Evolutionary conservation across 2,797 vertebrate genomes (phyloP).

Genomic region (Buceros bicornis): DNA sequence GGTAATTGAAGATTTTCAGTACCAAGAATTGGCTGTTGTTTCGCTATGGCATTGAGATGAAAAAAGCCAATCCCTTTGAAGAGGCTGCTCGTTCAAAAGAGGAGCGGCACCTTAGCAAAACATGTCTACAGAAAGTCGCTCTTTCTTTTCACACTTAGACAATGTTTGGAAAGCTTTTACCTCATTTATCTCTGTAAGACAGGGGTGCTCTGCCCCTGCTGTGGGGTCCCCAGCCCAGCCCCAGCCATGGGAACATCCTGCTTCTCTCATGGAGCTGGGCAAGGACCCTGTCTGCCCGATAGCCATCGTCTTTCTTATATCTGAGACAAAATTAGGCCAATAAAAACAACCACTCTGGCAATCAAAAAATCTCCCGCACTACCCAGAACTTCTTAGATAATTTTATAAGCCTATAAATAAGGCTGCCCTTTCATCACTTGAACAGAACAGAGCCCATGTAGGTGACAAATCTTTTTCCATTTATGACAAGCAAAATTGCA

Average conservation of each 20-base stretch:
- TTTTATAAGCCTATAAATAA: background rate
- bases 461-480: background rate
- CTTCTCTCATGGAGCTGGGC: background rate
- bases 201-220: background rate
- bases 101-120: background rate
- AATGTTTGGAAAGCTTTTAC: slow-evolving; percentile 25
- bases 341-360: background rate
- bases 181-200: background rate
- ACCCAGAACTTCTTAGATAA: background rate
- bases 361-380: background rate
- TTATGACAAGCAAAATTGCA: background rate
- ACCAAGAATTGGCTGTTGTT: slow-evolving; percentile 50
- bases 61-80: slow-evolving; percentile 69
- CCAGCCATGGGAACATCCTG: background rate
- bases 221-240: background rate
- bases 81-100: background rate
- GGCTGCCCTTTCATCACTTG: background rate
- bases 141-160: slow-evolving; percentile 7
- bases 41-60: background rate
- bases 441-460: background rate
- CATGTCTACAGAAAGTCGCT: slow-evolving; percentile 11
- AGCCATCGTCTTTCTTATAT: background rate
- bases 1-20: slow-evolving; percentile 50
- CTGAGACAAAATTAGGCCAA: background rate
- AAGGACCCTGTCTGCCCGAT: background rate